phyloP scores from a whole-genome alignment of 2,113 vertebrate genomes.

The Carassius auratus region DNA sequence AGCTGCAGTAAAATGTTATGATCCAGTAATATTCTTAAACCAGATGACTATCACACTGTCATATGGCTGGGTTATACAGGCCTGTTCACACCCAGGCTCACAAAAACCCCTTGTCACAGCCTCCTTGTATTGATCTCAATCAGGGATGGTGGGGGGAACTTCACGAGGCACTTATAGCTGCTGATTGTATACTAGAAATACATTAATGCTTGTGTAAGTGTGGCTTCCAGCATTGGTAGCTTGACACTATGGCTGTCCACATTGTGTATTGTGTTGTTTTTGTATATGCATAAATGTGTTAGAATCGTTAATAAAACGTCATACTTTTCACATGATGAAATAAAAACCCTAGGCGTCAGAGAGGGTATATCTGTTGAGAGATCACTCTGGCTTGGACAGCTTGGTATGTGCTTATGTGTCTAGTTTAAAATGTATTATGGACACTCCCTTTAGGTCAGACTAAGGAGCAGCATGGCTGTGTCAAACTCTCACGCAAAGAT shows the following conservation, averaged over 20 bases:
- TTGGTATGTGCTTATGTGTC: constrained; percentile 29
- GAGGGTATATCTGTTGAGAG: constrained; percentile 11
- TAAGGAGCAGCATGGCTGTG: constrained; percentile 30
- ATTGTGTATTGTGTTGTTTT: background rate
- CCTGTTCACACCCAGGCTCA: too few relatives aligned
- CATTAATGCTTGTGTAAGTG: constrained; percentile 19
- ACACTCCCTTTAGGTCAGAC: constrained; percentile 45
- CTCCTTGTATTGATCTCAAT: background rate
- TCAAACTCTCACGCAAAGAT: constrained; percentile 17
- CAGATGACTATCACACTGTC: background rate
- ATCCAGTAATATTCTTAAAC: background rate
- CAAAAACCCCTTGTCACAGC: background rate
- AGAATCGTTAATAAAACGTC: constrained; percentile 50
- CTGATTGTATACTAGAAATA: constrained; percentile 36
- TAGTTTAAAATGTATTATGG: constrained; percentile 16
- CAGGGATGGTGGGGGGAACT: background rate
- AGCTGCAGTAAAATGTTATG: constrained; percentile 20
- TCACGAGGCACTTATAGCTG: background rate
- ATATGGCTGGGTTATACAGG: background rate
- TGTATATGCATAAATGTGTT: background rate
- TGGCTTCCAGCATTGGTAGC: background rate
- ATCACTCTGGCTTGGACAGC: constrained; percentile 25
- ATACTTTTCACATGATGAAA: constrained; percentile 53
- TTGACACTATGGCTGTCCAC: background rate
- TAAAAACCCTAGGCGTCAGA: constrained; percentile 46